phyloP scores from a whole-genome alignment of 2,797 vertebrate species.

The Onychomys torridus region DNA sequence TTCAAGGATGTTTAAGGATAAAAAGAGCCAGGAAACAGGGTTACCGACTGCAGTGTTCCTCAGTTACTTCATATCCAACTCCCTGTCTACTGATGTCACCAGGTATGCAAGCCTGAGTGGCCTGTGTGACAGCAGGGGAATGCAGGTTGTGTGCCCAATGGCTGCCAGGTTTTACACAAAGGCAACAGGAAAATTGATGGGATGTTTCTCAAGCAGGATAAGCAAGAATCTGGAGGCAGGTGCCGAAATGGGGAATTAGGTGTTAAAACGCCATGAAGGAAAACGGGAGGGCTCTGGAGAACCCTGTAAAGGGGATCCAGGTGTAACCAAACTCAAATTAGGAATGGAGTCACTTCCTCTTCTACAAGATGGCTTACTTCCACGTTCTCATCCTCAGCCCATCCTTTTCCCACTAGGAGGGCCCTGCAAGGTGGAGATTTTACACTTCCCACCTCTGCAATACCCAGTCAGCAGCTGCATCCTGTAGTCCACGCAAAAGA shows the following conservation, averaged over 20 bases:
- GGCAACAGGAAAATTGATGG: background rate
- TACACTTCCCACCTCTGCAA: background rate
- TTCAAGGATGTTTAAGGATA: background rate
- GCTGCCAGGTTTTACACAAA: background rate
- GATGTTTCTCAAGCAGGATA: background rate
- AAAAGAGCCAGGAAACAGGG: background rate
- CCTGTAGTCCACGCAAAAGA: background rate
- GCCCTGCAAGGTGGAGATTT: background rate
- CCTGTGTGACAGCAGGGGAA: background rate
- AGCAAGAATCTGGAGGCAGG: background rate
- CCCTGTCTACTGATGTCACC: background rate
- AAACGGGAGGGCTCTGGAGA: constrained; percentile 19
- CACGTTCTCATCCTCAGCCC: background rate
- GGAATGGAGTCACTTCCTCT: background rate
- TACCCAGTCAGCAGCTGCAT: background rate
- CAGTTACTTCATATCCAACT: background rate
- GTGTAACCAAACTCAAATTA: background rate
- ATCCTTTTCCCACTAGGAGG: background rate
- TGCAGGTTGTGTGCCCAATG: background rate
- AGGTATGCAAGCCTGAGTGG: background rate
- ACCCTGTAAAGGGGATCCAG: background rate
- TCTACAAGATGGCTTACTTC: background rate
- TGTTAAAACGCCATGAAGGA: background rate
- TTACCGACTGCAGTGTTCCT: background rate
- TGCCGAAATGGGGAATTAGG: background rate